Evolutionary conservation across 2,113 vertebrate genomes (phyloP), one percentile per base, ranked within the genome.

Genomic region (Ranitomeya imitator): DNA sequence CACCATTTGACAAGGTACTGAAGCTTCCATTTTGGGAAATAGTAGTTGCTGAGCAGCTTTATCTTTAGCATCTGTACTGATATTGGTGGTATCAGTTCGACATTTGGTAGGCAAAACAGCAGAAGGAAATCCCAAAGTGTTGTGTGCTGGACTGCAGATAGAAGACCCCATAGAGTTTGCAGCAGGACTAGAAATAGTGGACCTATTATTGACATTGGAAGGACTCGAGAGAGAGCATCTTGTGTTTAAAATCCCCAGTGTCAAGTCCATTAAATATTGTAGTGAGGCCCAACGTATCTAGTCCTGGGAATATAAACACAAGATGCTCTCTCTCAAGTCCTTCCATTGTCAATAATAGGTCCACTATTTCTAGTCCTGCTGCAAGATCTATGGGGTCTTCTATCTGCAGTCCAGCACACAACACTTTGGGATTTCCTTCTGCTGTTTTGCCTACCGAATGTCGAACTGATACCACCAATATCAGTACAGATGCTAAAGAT

Each of bases 21-120:
- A n/a, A 91, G 95, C 96, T 93, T 99, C 98, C 69, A 97, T 96
- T 94, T 99, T 99, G 1, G 97, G 98, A 91, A 99, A 98, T 2
- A 96, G 45, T 82, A 96, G 95, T 57, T 94, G 96, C 93, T 95
- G 93, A 96, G 96, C 93, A 96, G 96, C 85, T 95, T 95, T 95
- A 90, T 97, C 96, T 74, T 95, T 95, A 37, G 93, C 90, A 91
- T 92, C 96, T 52, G 98, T 97, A 91, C 96, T 97, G 86, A 96
- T 94, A 90, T 92, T 92, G 0, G 96, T 92, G 0, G 96, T 93
- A 45, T 98, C 97, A 89, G 96, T 93, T 90, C 94, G 93, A 85
- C 96, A 92, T 87, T 96, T 97, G 3, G 92, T 91, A 0, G 95
- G 92, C 0, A 93, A 90, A 91, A 93, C 82, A 0, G 93, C 91